A percentile compares a stretch with the other conserved stretches of the same genome.
These are phyloP conservation scores for Psammodynastes pulverulentus DNA, from an alignment of 2,113 vertebrate species.

Conservation along the genomic window DNA sequence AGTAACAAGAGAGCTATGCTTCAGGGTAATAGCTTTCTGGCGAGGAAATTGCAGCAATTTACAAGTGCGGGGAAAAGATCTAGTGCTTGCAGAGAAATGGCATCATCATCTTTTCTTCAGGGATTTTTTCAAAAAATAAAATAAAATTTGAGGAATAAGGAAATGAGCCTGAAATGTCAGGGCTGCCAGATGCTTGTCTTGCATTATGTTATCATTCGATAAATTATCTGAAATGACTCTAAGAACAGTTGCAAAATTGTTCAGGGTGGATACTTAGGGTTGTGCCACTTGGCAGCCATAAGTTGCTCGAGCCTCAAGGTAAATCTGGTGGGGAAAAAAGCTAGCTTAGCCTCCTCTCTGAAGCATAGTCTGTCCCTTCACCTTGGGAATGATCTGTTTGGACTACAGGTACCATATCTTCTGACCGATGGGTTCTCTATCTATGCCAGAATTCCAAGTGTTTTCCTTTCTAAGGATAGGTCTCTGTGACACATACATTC, in stretches of 20 bases:
- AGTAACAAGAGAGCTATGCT: neutral
- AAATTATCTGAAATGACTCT: neutral
- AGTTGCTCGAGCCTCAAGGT: neutral
- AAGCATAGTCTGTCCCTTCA: neutral
- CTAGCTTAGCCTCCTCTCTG: neutral
- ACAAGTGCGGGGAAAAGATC: neutral
- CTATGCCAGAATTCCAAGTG: neutral
- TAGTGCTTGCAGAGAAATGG: neutral
- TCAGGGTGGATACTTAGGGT: neutral
- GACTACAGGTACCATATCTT: neutral
- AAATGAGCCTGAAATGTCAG: neutral
- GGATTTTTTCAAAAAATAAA: too few species aligned
- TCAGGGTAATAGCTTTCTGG: neutral
- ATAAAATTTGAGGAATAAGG: neutral
- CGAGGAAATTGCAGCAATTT: neutral
- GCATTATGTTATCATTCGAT: neutral
- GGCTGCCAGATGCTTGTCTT: neutral
- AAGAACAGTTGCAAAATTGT: neutral
- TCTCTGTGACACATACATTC: neutral
- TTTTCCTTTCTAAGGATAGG: neutral
- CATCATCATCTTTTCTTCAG: neutral
- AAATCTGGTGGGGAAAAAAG: neutral
- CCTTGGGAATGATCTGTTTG: neutral
- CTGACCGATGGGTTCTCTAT: neutral
- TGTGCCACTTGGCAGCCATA: neutral